These are phyloP conservation scores for Enteromius radiatus DNA, from an alignment of 2,797 vertebrate species.

Conservation along the genomic window DNA sequence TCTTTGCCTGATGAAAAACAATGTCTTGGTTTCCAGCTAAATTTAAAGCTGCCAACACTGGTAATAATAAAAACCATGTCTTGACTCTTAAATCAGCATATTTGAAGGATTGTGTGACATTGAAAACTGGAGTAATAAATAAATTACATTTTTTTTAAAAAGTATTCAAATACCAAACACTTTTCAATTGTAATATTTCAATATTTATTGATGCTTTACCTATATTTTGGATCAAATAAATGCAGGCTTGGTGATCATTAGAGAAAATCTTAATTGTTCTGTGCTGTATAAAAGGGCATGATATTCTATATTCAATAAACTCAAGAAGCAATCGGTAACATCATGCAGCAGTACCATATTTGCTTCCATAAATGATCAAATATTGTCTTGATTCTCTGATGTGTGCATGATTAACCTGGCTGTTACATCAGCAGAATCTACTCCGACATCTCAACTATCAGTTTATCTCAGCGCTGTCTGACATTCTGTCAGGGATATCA, in stretches of 20 bases:
- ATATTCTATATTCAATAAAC: not conserved
- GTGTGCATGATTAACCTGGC: conserved; percentile 16
- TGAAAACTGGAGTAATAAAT: not conserved
- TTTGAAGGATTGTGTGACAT: not conserved
- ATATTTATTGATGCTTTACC: not conserved
- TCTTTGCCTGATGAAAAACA: no score
- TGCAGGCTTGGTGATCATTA: not conserved
- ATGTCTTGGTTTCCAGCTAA: no score
- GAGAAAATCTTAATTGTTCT: not conserved
- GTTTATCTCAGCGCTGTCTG: conserved; percentile 38
- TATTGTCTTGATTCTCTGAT: not conserved
- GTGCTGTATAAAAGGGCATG: not conserved
- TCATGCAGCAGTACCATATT: not conserved
- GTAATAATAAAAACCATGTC: no score
- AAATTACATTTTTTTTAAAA: not conserved
- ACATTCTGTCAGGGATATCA: conserved; percentile 33
- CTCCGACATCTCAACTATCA: not conserved
- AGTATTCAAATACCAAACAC: not conserved
- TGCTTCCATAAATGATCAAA: conserved; percentile 33
- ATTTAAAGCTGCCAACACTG: no score
- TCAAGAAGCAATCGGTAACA: conserved; percentile 1
- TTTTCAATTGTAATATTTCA: not conserved
- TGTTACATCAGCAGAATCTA: conserved; percentile 12
- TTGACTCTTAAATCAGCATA: not conserved
- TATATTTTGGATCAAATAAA: not conserved